These are phyloP conservation scores for Enteromius fasciolatus DNA, from an alignment of 2,797 vertebrate species.

Conservation along the genomic window DNA sequence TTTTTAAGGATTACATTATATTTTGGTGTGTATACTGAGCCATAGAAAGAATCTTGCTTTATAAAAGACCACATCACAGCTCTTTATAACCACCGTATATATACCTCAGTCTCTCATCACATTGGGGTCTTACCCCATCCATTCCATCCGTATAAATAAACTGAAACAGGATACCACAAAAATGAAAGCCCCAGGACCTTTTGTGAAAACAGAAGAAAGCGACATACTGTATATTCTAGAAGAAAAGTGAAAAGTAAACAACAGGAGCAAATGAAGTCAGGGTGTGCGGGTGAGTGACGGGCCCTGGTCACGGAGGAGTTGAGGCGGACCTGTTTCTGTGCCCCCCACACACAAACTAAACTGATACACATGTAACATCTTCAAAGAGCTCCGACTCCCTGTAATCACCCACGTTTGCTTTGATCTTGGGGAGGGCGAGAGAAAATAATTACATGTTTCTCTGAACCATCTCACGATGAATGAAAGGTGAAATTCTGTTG, in stretches of 20 bases:
- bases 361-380: conserved; percentile 67
- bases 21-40: conserved; percentile 2
- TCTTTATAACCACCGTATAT: conserved; percentile 39
- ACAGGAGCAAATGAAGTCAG: background rate
- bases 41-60: conserved; percentile 29
- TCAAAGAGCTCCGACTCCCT: conserved; percentile 78
- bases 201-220: conserved; percentile 8
- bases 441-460: conserved; percentile 74
- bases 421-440: conserved; percentile 76
- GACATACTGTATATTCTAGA: conserved; percentile 12
- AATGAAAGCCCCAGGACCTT: background rate
- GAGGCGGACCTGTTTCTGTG: conserved; percentile 48
- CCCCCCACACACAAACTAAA: conserved; percentile 71
- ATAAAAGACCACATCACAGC: conserved; percentile 34
- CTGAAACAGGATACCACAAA: conserved; percentile 14
- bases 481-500: conserved; percentile 71
- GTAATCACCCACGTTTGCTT: conserved; percentile 75
- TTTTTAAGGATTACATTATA: conserved; percentile 29
- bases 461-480: conserved; percentile 76
- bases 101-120: conserved; percentile 68
- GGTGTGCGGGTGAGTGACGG: conserved; percentile 32
- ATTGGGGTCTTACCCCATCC: conserved; percentile 68
- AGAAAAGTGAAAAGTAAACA: conserved; percentile 34
- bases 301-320: conserved; percentile 43
- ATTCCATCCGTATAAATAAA: conserved; percentile 49